Conservation (phyloP, 35 echinoderm and acorn worm genomes). For the Acanthaster planci region DNA sequence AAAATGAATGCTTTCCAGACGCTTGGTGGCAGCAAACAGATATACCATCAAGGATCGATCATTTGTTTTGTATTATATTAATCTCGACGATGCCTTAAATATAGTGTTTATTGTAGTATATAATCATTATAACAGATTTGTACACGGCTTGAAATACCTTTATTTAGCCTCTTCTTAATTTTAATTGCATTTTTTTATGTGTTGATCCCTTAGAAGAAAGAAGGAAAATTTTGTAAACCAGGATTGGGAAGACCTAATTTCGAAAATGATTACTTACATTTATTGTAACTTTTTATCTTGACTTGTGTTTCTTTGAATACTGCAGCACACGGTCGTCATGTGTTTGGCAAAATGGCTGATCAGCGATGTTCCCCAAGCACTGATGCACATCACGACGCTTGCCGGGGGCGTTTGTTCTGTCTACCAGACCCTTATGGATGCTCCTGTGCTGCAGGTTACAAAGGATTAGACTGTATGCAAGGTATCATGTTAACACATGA, state of each 20-base stretch:
- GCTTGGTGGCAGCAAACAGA: too few relatives aligned
- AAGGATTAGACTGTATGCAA: conserved; percentile 43
- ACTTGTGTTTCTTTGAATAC: not conserved
- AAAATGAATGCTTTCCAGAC: not conserved
- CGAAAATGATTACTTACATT: too few relatives aligned
- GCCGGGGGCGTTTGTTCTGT: conserved; percentile 36
- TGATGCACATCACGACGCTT: not conserved
- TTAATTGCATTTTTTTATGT: too few relatives aligned
- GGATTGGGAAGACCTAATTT: too few relatives aligned
- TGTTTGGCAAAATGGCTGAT: not conserved
- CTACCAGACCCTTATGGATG: conserved; percentile 56
- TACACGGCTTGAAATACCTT: not conserved
- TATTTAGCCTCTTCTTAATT: not conserved
- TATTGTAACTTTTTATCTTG: too few relatives aligned
- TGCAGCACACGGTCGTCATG: not conserved
- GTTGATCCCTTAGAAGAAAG: too few relatives aligned
- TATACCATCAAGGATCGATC: not conserved
- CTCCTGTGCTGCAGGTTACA: conserved; percentile 51
- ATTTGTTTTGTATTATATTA: too few relatives aligned
- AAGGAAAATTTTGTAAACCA: too few relatives aligned
- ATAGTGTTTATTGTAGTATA: too few relatives aligned
- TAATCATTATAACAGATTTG: too few relatives aligned
- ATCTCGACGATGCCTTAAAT: too few relatives aligned
- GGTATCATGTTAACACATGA: conserved; percentile 10
- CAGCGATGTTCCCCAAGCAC: not conserved